Percentiles rank a stretch among this genome's conserved stretches.
Conservation (phyloP, 2,888 invertebrate species). For the Lucinisca nassula region DNA sequence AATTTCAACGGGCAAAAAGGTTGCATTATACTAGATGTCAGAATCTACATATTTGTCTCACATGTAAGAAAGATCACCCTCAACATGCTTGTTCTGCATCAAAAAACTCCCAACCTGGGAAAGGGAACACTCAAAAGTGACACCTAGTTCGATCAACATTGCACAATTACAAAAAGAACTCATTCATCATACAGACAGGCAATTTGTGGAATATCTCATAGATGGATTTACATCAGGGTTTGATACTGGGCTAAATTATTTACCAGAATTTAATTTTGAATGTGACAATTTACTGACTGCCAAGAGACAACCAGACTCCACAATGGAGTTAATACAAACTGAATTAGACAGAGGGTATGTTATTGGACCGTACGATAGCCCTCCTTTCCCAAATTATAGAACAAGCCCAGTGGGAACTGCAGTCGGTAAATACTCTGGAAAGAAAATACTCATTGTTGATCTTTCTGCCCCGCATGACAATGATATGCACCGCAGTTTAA, state of each 20-base stretch:
- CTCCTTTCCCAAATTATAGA: slow-evolving; percentile 48
- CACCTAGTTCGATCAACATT: background rate
- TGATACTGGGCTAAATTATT: background rate
- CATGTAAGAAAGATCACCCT: background rate
- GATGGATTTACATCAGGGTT: background rate
- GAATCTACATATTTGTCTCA: background rate
- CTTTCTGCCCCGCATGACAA: slow-evolving; percentile 66
- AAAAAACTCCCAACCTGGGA: background rate
- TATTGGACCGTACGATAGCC: slow-evolving; percentile 37
- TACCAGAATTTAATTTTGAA: background rate
- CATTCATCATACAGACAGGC: background rate
- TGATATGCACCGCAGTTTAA: slow-evolving; percentile 45
- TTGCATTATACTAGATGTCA: background rate
- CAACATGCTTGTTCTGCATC: background rate
- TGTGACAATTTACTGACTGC: slow-evolving; percentile 52
- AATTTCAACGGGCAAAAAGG: background rate
- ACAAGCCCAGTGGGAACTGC: slow-evolving; percentile 60
- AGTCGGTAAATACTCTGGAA: slow-evolving; percentile 58
- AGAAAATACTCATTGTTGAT: slow-evolving; percentile 63
- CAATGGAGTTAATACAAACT: slow-evolving; percentile 33
- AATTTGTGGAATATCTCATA: background rate
- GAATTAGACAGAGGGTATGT: slow-evolving; percentile 64
- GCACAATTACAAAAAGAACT: background rate
- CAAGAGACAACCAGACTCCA: slow-evolving; percentile 31
- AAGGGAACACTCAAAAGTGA: background rate